A percentile compares a stretch with the other conserved stretches of the same genome.
phyloP scores from a whole-genome alignment of 2,797 vertebrate species.

The Tauraco hartlaubi region DNA sequence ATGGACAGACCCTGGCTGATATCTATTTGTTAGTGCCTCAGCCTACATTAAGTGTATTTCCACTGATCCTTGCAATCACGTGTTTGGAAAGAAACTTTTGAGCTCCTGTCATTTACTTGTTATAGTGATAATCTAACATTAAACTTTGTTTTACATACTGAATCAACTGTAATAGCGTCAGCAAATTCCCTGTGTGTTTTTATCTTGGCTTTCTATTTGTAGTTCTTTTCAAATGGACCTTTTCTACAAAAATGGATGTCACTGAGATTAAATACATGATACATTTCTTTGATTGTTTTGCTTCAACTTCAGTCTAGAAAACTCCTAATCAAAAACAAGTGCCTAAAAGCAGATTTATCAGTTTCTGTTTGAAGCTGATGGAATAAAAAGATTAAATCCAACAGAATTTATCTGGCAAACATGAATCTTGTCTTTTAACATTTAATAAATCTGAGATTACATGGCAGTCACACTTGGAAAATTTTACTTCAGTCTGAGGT shows the following conservation, averaged over 20 bases:
- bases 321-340: neutral
- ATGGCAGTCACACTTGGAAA: neutral
- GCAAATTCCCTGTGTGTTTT: neutral
- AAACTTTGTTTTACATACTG: neutral
- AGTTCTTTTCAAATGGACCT: neutral
- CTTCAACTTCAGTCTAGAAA: neutral
- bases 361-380: neutral
- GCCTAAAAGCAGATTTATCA: neutral
- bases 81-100: neutral
- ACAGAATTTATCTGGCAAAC: neutral
- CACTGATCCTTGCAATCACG: neutral
- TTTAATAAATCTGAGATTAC: neutral
- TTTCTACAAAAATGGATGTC: neutral
- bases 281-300: neutral
- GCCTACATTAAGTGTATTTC: neutral
- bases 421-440: neutral
- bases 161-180: neutral
- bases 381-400: neutral
- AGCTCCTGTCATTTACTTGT: neutral
- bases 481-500: neutral
- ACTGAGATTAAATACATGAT: neutral
- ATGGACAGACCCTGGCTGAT: neutral
- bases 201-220: neutral
- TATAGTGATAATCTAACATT: neutral
- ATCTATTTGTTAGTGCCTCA: neutral